Conservation (phyloP, 2,797 vertebrate species). For the Protonibea diacanthus region DNA sequence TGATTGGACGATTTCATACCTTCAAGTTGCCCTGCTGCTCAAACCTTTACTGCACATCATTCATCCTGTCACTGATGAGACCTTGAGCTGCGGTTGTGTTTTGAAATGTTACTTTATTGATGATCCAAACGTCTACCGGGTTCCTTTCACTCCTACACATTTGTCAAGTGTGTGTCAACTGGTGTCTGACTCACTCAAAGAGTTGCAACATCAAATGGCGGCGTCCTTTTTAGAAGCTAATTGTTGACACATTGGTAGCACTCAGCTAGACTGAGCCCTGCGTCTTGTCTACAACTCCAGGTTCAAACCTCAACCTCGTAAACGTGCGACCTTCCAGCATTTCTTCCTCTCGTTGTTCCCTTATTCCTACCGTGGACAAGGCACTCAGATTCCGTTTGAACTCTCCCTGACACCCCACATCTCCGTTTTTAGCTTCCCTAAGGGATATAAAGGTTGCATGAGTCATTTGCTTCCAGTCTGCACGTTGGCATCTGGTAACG, state of each 20-base stretch:
- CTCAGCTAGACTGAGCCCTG: background rate
- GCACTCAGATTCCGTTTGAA: conserved; percentile 58
- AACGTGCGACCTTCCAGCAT: conserved; percentile 18
- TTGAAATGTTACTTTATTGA: conserved; percentile 20
- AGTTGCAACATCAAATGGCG: conserved; percentile 14
- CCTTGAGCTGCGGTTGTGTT: conserved; percentile 23
- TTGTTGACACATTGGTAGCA: conserved; percentile 27
- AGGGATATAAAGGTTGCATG: conserved; percentile 48
- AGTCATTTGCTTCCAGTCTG: conserved; percentile 72
- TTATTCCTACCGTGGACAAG: conserved; percentile 7
- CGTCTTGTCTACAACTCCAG: conserved; percentile 4
- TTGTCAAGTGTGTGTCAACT: conserved; percentile 35
- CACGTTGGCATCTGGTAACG: conserved; percentile 56
- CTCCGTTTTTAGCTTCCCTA: conserved; percentile 71
- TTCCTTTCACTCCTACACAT: conserved; percentile 31
- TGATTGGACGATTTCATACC: conserved; percentile 9
- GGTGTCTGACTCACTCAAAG: conserved; percentile 26
- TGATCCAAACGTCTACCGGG: conserved; percentile 10
- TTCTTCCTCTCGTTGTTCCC: background rate
- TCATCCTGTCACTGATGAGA: conserved; percentile 19
- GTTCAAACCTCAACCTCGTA: conserved; percentile 4
- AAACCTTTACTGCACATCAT: conserved; percentile 3
- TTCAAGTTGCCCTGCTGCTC: background rate
- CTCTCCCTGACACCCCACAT: conserved; percentile 56
- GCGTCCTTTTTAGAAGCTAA: conserved; percentile 46